Evolutionary conservation across 1,140 invertebrate species (phyloP), one percentile per base, ranked within the genome.

Genomic region (Nomia melanderi): DNA sequence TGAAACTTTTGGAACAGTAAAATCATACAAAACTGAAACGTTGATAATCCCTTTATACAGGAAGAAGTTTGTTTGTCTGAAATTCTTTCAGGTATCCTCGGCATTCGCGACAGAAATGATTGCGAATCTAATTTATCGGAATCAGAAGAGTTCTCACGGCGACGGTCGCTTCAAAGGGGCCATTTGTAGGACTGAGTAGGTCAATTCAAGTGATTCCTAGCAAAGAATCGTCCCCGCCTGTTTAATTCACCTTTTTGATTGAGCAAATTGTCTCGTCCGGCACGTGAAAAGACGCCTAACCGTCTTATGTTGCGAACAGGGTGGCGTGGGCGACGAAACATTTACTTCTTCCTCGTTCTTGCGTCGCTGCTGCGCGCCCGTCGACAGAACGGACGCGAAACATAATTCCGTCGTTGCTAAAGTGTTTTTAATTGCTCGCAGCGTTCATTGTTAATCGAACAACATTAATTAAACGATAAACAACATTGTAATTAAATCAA

Each of bases 211-310:
- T 70, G 85, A 82, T 87, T 86, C 85, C 86, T 88, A 83, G 76
- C 71, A 82, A 72, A 66, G 67, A 78, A 59, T 72, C 64, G 77
- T 57, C 53, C 41, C 41, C 71, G 78, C 83, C 83, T 88, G 89
- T 91, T 91, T 91, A 90, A 89, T 83, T 81, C 90, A 90, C 86
- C 88, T 92, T 91, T 92, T 85, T 91, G 86, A 92, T 92, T 92
- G 91, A 87, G 83, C 88, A 92, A 92, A 92, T 92, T 92, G 90
- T 91, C 88, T 87, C 91, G 90, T 92, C 91, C 91, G 92, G 91
- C 85, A 87, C 87, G 66, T 83, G 62, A 78, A 86, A 88, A 88
- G 86, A 86, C 80, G 84, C 78, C 82, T 86, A 76, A 87, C 78
- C 54, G 74, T 74, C 65, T 79, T 74, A 82, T 71, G 65, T 70